phyloP scores from a whole-genome alignment of 2,888 invertebrate species.

The Tetranychus piercei region DNA sequence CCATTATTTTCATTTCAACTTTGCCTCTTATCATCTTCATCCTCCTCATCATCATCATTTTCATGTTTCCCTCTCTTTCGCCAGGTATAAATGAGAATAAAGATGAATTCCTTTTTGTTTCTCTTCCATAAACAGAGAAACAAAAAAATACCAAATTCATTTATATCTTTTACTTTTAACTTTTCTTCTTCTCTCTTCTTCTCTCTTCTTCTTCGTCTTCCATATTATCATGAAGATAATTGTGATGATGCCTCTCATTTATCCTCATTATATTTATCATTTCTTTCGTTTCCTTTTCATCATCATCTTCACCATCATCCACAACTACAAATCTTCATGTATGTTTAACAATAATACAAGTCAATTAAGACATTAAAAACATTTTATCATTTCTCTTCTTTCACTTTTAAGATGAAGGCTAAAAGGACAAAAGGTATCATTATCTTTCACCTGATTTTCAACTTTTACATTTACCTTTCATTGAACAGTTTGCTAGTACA shows the following conservation, averaged over 20 bases:
- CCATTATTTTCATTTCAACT: neutral
- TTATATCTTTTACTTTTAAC: neutral
- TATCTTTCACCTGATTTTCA: neutral
- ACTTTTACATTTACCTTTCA: neutral
- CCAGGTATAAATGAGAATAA: neutral
- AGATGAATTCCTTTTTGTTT: too few species aligned
- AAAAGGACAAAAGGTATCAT: conserved; percentile 1
- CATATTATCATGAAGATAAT: neutral
- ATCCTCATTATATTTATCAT: neutral
- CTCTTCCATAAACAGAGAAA: too few species aligned
- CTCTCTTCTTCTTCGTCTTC: too few species aligned
- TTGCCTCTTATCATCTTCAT: neutral
- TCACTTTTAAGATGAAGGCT: neutral
- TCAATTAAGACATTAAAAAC: neutral
- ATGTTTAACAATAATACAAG: neutral
- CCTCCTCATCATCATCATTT: neutral
- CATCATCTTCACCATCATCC: neutral
- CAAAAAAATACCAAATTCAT: neutral
- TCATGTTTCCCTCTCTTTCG: neutral
- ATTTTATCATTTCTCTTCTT: neutral
- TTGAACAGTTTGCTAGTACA: neutral
- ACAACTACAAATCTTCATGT: neutral
- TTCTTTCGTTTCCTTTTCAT: neutral
- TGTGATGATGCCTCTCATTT: neutral
- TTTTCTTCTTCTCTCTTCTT: neutral